phyloP scores from a whole-genome alignment of 2,797 vertebrate genomes.

The Cryptoprocta ferox region DNA sequence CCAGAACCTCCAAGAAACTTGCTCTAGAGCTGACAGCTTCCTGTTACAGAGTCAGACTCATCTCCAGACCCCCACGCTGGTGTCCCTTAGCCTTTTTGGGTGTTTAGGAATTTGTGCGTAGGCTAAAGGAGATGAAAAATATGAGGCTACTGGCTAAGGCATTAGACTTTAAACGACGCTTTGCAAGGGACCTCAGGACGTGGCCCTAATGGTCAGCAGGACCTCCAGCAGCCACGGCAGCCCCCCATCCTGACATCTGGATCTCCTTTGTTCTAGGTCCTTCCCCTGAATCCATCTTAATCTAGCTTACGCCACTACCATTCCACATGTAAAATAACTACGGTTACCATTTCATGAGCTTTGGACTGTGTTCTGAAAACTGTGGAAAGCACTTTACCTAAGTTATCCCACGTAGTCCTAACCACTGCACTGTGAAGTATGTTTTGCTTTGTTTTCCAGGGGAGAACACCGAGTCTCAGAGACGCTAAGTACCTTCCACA shows the following conservation, averaged over 20 bases:
- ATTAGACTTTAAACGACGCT: neutral
- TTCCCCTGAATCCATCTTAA: neutral
- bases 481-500: neutral
- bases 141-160: neutral
- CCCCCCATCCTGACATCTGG: neutral
- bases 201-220: neutral
- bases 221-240: neutral
- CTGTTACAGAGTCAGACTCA: neutral
- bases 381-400: neutral
- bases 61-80: neutral
- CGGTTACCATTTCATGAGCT: neutral
- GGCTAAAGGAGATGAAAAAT: neutral
- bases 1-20: neutral
- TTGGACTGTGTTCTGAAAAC: neutral
- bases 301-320: neutral
- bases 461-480: neutral
- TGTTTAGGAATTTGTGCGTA: neutral
- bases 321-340: neutral
- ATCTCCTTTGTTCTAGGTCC: neutral
- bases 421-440: neutral
- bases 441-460: neutral
- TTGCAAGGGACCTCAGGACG: neutral
- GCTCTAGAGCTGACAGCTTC: neutral
- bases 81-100: neutral
- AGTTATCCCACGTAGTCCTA: neutral